Conservation (phyloP, 2,888 invertebrate species). For the Ditula angustiorana region DNA sequence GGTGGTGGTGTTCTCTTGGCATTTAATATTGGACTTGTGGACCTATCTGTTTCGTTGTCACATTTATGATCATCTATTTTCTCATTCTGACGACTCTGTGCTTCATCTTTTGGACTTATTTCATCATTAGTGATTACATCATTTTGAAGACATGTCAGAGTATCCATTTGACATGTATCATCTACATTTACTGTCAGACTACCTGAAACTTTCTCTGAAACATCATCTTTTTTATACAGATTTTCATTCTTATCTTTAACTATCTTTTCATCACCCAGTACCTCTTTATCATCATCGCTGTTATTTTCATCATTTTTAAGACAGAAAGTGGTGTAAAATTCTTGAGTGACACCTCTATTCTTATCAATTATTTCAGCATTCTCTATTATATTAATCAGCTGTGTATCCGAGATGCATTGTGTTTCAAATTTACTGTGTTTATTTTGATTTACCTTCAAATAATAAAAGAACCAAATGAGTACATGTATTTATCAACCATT, state of each 20-base stretch:
- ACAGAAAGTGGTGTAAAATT: conserved; percentile 61
- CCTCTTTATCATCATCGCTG: conserved; percentile 18
- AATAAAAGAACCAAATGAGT: conserved; percentile 13
- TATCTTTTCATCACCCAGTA: too few species aligned
- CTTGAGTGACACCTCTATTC: conserved; percentile 61
- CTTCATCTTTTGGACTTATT: background rate
- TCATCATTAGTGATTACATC: background rate
- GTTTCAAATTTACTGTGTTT: conserved; percentile 64
- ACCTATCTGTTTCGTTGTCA: conserved; percentile 10
- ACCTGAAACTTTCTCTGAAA: background rate
- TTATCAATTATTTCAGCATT: conserved; percentile 61
- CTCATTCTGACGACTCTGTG: background rate
- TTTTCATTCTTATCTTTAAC: conserved; percentile 21
- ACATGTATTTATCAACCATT: background rate
- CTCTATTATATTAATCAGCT: conserved; percentile 68
- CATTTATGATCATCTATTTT: background rate
- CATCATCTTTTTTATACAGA: background rate
- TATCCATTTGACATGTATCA: conserved; percentile 29
- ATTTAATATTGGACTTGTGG: conserved; percentile 60
- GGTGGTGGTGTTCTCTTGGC: conserved; percentile 46
- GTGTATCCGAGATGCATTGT: conserved; percentile 70
- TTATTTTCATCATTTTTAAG: conserved; percentile 26
- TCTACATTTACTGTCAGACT: background rate
- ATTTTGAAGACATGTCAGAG: conserved; percentile 18
- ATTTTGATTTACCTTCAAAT: conserved; percentile 50